Percentiles rank a stretch among this genome's conserved stretches.
These are phyloP conservation scores for Myrmophylax atrothorax DNA, from an alignment of 2,113 vertebrate genomes.

Conservation along the genomic window DNA sequence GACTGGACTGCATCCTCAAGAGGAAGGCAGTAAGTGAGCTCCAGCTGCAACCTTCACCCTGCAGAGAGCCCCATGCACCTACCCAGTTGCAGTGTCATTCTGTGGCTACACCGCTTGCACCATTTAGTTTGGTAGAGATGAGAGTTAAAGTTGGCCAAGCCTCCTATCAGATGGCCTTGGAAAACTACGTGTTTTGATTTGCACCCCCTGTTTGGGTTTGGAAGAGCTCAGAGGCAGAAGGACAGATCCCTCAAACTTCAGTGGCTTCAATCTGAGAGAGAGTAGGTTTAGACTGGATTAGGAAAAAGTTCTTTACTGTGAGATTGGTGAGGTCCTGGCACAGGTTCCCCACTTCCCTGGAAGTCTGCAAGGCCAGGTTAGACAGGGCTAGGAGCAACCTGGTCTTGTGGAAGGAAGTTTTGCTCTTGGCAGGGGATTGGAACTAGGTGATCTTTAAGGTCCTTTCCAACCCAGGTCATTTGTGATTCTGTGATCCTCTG, in stretches of 20 bases:
- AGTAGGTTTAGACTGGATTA: background rate
- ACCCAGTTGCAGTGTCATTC: background rate
- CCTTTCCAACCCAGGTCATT: background rate
- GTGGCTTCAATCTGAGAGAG: background rate
- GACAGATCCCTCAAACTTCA: background rate
- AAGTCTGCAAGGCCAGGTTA: background rate
- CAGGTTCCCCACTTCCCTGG: background rate
- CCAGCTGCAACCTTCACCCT: background rate
- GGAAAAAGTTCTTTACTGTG: background rate
- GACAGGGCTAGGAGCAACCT: background rate
- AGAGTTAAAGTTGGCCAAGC: background rate
- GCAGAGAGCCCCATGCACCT: background rate
- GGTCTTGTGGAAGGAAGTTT: background rate
- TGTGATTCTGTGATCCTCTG: background rate
- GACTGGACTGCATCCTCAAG: constrained; percentile 90
- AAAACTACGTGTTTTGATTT: background rate
- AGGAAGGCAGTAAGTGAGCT: constrained; percentile 89
- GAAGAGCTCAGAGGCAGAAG: background rate
- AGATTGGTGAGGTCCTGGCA: background rate
- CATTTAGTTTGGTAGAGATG: background rate
- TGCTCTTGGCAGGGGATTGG: background rate
- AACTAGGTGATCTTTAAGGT: background rate
- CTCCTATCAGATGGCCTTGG: background rate
- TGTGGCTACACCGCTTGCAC: background rate
- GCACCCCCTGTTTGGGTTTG: background rate